phyloP scores from a whole-genome alignment of 1,140 invertebrate genomes.

The Drosophila parabipectinata region DNA sequence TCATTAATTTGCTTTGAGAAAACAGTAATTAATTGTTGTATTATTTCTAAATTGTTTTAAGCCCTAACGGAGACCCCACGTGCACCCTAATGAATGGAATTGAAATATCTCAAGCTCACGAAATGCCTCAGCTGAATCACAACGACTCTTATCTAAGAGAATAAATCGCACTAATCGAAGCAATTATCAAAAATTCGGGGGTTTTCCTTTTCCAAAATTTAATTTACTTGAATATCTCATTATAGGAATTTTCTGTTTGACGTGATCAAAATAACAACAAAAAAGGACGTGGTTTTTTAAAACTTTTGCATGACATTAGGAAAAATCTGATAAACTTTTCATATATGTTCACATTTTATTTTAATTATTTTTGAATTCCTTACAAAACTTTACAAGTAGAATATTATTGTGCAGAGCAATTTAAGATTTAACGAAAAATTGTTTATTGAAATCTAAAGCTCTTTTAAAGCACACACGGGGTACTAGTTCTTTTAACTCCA shows the following conservation, averaged over 20 bases:
- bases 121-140: constrained; percentile 4
- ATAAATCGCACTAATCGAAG: constrained; percentile 32
- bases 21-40: constrained; percentile 54
- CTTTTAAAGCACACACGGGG: too few relatives aligned
- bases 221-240: background rate
- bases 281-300: too few relatives aligned
- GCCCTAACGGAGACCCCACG: constrained; percentile 14
- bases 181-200: constrained; percentile 33
- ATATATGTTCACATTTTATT: too few relatives aligned
- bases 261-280: background rate
- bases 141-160: constrained; percentile 23
- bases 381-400: too few relatives aligned
- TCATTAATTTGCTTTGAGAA: constrained; percentile 42
- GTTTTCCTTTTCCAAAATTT: constrained; percentile 1
- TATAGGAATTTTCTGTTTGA: background rate
- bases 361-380: too few relatives aligned
- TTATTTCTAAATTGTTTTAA: constrained; percentile 43
- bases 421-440: too few relatives aligned
- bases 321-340: background rate
- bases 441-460: too few relatives aligned
- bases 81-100: constrained; percentile 35
- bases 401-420: too few relatives aligned
- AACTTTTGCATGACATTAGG: too few relatives aligned
- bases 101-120: constrained; percentile 28
- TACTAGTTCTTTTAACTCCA: too few relatives aligned